These are phyloP conservation scores for Uropsilus gracilis DNA, from an alignment of 2,113 vertebrate species.

Conservation along the genomic window DNA sequence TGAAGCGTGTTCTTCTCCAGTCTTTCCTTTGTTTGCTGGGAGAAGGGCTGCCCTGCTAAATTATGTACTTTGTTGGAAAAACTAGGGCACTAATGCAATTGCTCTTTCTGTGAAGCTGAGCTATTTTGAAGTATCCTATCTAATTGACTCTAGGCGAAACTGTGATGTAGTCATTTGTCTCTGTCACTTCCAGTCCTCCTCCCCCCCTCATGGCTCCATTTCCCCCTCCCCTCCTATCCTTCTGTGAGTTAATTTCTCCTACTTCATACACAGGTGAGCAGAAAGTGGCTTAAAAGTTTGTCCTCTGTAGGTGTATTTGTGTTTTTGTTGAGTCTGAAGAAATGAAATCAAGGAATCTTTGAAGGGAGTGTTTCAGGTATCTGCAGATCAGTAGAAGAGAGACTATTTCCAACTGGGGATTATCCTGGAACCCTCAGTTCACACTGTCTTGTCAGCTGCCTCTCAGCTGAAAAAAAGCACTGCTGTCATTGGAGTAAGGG, in stretches of 20 bases:
- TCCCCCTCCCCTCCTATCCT: neutral
- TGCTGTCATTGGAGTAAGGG: neutral
- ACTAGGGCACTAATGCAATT: constrained; percentile 49
- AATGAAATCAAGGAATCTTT: neutral
- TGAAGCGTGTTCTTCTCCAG: neutral
- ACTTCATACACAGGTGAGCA: neutral
- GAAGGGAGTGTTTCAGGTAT: neutral
- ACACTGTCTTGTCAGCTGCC: neutral
- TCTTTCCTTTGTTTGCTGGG: constrained; percentile 12
- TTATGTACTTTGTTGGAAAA: constrained; percentile 21
- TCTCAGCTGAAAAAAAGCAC: neutral
- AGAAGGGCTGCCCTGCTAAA: neutral
- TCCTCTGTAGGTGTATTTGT: constrained; percentile 10
- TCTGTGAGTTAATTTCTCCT: neutral
- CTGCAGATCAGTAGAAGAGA: neutral
- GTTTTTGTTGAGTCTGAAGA: constrained; percentile 6
- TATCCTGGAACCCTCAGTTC: neutral
- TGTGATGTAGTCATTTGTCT: constrained; percentile 57
- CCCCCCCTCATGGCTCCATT: accelerated
- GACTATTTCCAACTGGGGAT: neutral
- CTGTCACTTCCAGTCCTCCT: neutral
- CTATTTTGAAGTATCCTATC: constrained; percentile 58
- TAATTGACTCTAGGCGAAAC: neutral
- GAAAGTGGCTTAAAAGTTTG: neutral
- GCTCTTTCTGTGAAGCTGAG: constrained; percentile 51